Percentiles rank a stretch among this genome's conserved stretches.
Evolutionary conservation across 2,888 invertebrate genomes (phyloP).

Genomic region (Ganaspis brasiliensis): DNA sequence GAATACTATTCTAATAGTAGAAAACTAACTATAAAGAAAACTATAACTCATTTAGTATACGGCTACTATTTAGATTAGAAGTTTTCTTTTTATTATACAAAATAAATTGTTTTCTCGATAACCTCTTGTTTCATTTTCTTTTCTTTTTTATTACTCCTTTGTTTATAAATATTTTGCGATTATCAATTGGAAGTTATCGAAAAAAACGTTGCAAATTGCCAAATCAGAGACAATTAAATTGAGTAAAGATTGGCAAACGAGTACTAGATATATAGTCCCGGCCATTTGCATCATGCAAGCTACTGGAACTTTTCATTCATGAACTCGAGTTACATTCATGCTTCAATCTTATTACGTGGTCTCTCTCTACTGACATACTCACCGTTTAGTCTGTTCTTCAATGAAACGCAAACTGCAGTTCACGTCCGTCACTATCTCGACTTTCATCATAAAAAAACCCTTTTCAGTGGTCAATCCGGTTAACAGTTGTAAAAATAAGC

Average conservation of each 20-base stretch:
- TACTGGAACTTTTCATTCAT: constrained; percentile 67
- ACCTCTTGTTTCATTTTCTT: no score
- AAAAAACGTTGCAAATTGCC: not conserved
- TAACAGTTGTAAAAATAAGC: constrained; percentile 29
- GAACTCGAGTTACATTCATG: constrained; percentile 59
- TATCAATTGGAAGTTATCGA: no score
- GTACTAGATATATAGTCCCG: constrained; percentile 30
- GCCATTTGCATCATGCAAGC: constrained; percentile 58
- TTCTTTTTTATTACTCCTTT: no score
- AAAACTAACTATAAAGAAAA: no score
- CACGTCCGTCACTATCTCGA: constrained; percentile 18
- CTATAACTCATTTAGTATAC: no score
- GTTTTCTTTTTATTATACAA: no score
- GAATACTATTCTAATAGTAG: no score
- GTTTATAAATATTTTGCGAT: no score
- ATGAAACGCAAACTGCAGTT: constrained; percentile 24
- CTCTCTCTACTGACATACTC: constrained; percentile 35
- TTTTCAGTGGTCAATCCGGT: constrained; percentile 24
- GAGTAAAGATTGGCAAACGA: constrained; percentile 11
- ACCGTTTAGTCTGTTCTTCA: constrained; percentile 24
- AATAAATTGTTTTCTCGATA: no score
- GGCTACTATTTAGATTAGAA: no score
- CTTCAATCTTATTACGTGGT: constrained; percentile 44
- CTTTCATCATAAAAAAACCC: constrained; percentile 24
- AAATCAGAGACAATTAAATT: not conserved